Evolutionary conservation across 2,113 vertebrate species (phyloP).

Genomic region (Meleagris gallopavo): DNA sequence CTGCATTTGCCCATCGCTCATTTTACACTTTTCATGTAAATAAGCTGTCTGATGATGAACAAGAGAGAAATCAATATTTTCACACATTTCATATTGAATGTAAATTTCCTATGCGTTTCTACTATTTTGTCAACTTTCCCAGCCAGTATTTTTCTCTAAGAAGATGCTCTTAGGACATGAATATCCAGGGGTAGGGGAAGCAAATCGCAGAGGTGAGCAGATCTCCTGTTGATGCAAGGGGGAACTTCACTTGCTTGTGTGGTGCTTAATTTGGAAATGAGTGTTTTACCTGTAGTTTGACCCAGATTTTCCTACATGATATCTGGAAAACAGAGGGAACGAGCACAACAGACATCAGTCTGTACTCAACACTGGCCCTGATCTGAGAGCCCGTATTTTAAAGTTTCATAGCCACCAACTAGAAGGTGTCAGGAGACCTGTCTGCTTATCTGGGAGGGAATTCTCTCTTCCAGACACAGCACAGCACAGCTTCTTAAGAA

Average conservation of each 20-base stretch:
- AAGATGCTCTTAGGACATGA: slow-evolving; percentile 14
- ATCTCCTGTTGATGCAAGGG: neutral
- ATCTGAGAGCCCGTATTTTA: neutral
- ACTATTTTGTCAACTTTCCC: slow-evolving; percentile 39
- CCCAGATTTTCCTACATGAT: neutral
- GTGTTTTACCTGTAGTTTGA: neutral
- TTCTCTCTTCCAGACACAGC: neutral
- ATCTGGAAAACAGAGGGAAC: neutral
- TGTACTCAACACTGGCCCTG: neutral
- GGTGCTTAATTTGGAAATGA: neutral
- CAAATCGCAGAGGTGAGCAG: neutral
- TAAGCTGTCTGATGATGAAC: slow-evolving; percentile 21
- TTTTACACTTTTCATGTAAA: slow-evolving; percentile 63
- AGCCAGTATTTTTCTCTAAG: slow-evolving; percentile 35
- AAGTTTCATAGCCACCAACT: neutral
- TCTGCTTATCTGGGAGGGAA: neutral
- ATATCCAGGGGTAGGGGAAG: neutral
- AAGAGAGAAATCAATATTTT: slow-evolving; percentile 63
- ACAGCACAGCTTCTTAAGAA: neutral
- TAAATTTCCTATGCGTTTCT: slow-evolving; percentile 52
- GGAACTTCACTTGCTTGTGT: neutral
- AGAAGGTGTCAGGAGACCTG: neutral
- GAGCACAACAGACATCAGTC: neutral
- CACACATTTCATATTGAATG: slow-evolving; percentile 29
- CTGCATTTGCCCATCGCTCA: slow-evolving; percentile 38